Evolutionary conservation across 2,888 invertebrate genomes (phyloP).

Genomic region (Magallana nippona): DNA sequence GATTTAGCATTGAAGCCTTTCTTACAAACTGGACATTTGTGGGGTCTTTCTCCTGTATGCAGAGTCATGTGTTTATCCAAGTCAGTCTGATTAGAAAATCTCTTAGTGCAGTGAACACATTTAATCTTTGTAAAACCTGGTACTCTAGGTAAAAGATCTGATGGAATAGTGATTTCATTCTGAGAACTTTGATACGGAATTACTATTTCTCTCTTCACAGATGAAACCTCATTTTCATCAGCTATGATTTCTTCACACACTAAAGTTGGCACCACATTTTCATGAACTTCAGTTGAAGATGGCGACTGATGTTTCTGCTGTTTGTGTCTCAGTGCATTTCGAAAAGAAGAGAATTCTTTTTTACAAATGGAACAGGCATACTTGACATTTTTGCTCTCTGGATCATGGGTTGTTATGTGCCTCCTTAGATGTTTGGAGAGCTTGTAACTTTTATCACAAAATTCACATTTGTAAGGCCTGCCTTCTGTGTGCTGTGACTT

Average conservation of each 20-base stretch:
- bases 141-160: not conserved
- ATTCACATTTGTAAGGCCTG: slow-evolving; percentile 26
- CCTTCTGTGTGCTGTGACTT: slow-evolving; percentile 24
- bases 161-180: not conserved
- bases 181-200: not conserved
- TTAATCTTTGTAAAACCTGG: not conserved
- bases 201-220: not conserved
- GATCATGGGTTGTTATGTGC: slow-evolving; percentile 4
- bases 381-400: not conserved
- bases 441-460: slow-evolving; percentile 1
- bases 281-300: not conserved
- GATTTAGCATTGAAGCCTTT: slow-evolving; percentile 20
- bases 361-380: slow-evolving; percentile 5
- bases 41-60: slow-evolving; percentile 29
- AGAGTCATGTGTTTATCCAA: slow-evolving; percentile 29
- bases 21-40: slow-evolving; percentile 19
- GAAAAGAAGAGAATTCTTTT: not conserved
- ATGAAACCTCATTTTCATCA: not conserved
- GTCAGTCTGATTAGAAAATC: not conserved
- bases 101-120: slow-evolving; percentile 4
- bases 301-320: not conserved
- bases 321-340: not conserved
- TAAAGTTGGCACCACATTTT: not conserved
- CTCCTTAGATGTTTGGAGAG: not conserved
- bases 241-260: not conserved